Evolutionary conservation across 2,888 invertebrate genomes (phyloP).

Genomic region (Lasioglossum villosulum): DNA sequence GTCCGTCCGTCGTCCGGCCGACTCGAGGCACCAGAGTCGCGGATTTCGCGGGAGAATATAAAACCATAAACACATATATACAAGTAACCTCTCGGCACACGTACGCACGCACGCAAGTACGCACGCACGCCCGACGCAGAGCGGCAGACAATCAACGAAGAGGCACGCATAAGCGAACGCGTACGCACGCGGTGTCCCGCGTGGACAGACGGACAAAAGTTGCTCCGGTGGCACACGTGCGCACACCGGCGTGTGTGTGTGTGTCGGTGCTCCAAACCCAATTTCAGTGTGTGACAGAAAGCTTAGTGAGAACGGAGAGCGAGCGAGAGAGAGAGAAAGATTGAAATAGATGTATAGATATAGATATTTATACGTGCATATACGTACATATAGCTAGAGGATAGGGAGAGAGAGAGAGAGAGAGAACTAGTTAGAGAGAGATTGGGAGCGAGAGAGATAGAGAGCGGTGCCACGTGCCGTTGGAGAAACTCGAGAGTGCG

Average conservation of each 20-base stretch:
- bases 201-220: conserved; percentile 12
- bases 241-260: conserved; percentile 19
- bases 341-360: background rate
- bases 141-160: conserved; percentile 11
- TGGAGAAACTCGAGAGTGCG: conserved; percentile 49
- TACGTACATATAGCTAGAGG: background rate
- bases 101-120: conserved; percentile 9
- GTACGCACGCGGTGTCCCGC: conserved; percentile 12
- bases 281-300: conserved; percentile 46
- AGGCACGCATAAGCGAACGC: conserved; percentile 22
- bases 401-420: background rate
- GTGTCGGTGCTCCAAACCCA: conserved; percentile 18
- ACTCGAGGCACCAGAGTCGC: conserved; percentile 81
- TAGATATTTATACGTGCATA: background rate
- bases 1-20: conserved; percentile 84
- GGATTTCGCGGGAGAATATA: conserved; percentile 78
- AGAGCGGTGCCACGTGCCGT: conserved; percentile 44
- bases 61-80: conserved; percentile 51
- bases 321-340: background rate
- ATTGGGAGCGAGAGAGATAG: background rate
- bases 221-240: conserved; percentile 12
- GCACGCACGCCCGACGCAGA: background rate
- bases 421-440: background rate
- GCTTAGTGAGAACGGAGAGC: conserved; percentile 33
- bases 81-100: background rate